Percentiles rank a stretch among this genome's conserved stretches.
Conservation (phyloP, 2,797 vertebrate species). For the Lacerta viridis region DNA sequence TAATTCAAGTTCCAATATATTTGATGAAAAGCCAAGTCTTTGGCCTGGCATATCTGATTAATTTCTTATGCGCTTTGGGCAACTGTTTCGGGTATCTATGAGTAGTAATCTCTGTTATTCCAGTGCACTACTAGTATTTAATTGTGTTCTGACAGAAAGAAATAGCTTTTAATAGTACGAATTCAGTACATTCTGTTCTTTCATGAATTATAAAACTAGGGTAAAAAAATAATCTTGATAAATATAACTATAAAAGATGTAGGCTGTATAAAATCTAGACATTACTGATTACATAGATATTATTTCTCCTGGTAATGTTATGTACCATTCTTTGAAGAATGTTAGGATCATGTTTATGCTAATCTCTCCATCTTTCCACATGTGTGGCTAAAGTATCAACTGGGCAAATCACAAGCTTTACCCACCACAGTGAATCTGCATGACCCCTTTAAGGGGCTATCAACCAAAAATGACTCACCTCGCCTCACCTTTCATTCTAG, state of each 20-base stretch:
- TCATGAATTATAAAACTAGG: conserved; percentile 42
- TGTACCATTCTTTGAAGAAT: neutral
- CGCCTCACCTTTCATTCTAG: too few species aligned
- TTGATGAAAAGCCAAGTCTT: conserved; percentile 40
- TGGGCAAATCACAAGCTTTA: neutral
- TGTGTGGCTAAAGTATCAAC: neutral
- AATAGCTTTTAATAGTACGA: conserved; percentile 25
- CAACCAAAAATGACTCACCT: neutral
- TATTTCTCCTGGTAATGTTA: conserved; percentile 29
- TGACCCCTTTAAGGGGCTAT: too few species aligned
- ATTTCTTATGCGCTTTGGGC: conserved; percentile 11
- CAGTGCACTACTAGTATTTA: conserved; percentile 42
- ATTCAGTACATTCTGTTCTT: conserved; percentile 49
- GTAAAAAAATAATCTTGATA: conserved; percentile 51
- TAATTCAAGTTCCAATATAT: conserved; percentile 27
- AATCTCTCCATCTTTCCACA: neutral
- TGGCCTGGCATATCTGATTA: conserved; percentile 25
- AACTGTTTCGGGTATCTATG: conserved; percentile 30
- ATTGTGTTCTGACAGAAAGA: conserved; percentile 31
- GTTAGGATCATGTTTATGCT: neutral
- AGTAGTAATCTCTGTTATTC: conserved; percentile 29
- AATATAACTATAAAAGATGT: conserved; percentile 22
- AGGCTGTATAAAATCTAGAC: conserved; percentile 9
- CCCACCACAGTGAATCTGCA: neutral
- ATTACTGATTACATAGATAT: conserved; percentile 38